These are phyloP conservation scores for Rhingia rostrata DNA, from an alignment of 2,888 invertebrate genomes.

Conservation along the genomic window DNA sequence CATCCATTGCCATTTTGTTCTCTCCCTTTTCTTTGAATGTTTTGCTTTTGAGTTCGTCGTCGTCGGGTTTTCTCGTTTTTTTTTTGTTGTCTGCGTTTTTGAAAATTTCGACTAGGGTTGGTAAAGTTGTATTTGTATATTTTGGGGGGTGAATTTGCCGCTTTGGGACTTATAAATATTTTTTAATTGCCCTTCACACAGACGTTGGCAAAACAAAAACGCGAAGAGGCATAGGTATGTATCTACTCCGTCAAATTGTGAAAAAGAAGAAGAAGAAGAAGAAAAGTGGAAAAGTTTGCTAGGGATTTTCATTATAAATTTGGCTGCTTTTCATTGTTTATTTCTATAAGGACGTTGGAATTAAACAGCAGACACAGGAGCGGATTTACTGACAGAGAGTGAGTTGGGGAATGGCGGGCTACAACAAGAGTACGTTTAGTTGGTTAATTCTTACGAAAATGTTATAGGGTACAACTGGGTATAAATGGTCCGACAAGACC, in stretches of 20 bases:
- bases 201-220: conserved; percentile 14
- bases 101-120: conserved; percentile 64
- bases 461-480: no score
- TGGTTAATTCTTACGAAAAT: no score
- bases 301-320: conserved; percentile 72
- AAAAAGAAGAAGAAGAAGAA: conserved; percentile 34
- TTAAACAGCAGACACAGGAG: conserved; percentile 22
- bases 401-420: no score
- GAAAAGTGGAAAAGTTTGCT: conserved; percentile 56
- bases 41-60: conserved; percentile 38
- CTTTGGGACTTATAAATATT: conserved; percentile 73
- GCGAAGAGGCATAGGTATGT: no score
- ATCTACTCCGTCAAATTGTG: conserved; percentile 39
- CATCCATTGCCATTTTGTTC: conserved; percentile 67
- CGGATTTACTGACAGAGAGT: conserved; percentile 3
- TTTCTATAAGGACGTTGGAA: conserved; percentile 38
- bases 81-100: conserved; percentile 35
- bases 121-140: conserved; percentile 17
- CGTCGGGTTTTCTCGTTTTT: conserved; percentile 3
- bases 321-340: conserved; percentile 61
- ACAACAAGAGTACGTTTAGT: no score
- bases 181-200: conserved; percentile 74
- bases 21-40: conserved; percentile 65
- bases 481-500: no score
- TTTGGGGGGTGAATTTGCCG: conserved; percentile 68